Conservation (phyloP, 2,888 invertebrate genomes). For the Trichopria drosophilae region DNA sequence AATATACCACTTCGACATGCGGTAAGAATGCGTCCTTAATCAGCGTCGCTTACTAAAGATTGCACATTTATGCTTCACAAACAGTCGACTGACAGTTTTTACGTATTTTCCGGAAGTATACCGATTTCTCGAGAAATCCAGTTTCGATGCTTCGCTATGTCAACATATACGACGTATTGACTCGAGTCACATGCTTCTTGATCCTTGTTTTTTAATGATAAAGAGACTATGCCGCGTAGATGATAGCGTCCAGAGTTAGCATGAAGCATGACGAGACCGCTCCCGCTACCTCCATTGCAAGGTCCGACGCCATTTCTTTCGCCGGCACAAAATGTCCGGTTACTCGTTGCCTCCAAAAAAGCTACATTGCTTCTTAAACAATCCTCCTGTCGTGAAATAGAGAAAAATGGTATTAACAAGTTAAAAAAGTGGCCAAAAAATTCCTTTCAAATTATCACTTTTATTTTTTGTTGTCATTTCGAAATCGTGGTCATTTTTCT, state of each 20-base stretch:
- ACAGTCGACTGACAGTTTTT: no score
- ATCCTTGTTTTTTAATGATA: slow-evolving; percentile 37
- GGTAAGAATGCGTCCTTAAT: no score
- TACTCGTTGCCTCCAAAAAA: slow-evolving; percentile 60
- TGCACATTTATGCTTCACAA: no score
- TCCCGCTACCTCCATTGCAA: slow-evolving; percentile 66
- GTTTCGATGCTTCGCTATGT: slow-evolving; percentile 50
- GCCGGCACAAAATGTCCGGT: slow-evolving; percentile 68
- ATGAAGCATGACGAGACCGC: slow-evolving; percentile 61
- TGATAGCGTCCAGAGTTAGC: slow-evolving; percentile 38
- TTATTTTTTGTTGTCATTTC: background rate
- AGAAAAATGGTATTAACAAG: no score
- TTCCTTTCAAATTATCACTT: background rate
- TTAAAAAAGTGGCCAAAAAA: no score
- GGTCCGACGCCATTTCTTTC: slow-evolving; percentile 61
- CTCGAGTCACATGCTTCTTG: slow-evolving; percentile 62
- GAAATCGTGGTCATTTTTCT: no score
- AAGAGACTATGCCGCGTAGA: slow-evolving; percentile 47
- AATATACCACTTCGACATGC: no score
- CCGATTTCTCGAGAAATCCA: slow-evolving; percentile 45
- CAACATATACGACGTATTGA: slow-evolving; percentile 69
- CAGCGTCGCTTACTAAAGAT: no score
- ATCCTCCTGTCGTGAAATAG: slow-evolving; percentile 53
- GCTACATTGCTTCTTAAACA: slow-evolving; percentile 62
- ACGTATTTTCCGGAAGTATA: no score